A percentile compares a stretch with the other conserved stretches of the same genome.
Evolutionary conservation across 2,797 vertebrate genomes (phyloP).

Genomic region (Phataginus tetradactyla): DNA sequence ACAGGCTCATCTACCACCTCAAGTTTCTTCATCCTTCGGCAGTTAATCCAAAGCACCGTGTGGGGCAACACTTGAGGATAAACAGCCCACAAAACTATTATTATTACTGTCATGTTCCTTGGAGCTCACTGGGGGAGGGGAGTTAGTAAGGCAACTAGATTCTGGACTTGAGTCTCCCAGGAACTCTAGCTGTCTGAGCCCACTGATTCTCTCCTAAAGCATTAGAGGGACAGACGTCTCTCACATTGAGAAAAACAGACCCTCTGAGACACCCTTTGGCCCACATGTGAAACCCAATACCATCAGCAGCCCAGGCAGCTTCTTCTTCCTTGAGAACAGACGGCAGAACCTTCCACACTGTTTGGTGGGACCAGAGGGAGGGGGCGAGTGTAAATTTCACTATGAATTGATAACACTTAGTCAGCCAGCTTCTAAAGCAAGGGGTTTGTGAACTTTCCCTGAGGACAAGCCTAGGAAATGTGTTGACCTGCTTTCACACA

Average conservation of each 20-base stretch:
- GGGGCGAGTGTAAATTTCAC: constrained; percentile 62
- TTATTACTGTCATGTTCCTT: not conserved
- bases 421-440: constrained; percentile 53
- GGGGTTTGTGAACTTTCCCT: not conserved
- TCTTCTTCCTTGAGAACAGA: not conserved
- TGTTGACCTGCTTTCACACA: not conserved
- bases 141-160: not conserved
- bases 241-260: not conserved
- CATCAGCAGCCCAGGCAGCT: not conserved
- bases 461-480: not conserved
- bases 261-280: not conserved
- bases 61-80: accelerated
- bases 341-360: not conserved
- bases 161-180: not conserved
- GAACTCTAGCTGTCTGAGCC: not conserved
- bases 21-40: not conserved
- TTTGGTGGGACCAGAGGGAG: constrained; percentile 28
- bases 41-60: not conserved
- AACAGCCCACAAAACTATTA: not conserved
- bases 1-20: not conserved
- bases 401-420: constrained; percentile 69
- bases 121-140: not conserved
- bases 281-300: not conserved
- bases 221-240: accelerated
- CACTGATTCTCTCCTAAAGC: not conserved